Percentiles rank a stretch among this genome's conserved stretches.
Evolutionary conservation across 2,888 invertebrate genomes (phyloP).

Genomic region (Drosophila subsilvestris): DNA sequence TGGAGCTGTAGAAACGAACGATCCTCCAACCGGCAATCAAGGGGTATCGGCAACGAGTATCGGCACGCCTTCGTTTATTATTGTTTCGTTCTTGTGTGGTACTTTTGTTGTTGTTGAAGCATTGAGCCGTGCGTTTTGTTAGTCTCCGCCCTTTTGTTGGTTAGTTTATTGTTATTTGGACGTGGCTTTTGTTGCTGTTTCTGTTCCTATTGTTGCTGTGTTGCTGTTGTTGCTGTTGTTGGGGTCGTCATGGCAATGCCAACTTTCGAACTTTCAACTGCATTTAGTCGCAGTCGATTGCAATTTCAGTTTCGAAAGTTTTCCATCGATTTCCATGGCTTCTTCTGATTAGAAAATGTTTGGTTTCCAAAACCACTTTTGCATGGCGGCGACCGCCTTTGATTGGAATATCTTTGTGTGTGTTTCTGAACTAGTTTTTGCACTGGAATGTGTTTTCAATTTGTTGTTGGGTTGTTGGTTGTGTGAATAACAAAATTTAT

Average conservation of each 20-base stretch:
- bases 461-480: too few species aligned
- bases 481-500: too few species aligned
- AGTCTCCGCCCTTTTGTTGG: slow-evolving; percentile 54
- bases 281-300: slow-evolving; percentile 36
- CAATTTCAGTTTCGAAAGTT: slow-evolving; percentile 43
- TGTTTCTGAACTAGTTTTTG: not conserved
- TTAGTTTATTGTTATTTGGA: slow-evolving; percentile 27
- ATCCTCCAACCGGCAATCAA: not conserved
- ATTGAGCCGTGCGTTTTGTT: slow-evolving; percentile 71
- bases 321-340: slow-evolving; percentile 10
- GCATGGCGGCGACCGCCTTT: too few species aligned
- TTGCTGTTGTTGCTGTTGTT: slow-evolving; percentile 35
- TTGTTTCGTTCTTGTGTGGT: slow-evolving; percentile 32
- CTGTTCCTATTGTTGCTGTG: slow-evolving; percentile 22
- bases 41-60: not conserved
- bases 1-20: too few species aligned
- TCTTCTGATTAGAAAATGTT: slow-evolving; percentile 26
- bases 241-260: slow-evolving; percentile 62
- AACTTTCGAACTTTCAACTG: slow-evolving; percentile 55
- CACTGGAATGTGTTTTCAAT: too few species aligned
- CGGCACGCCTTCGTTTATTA: not conserved
- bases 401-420: not conserved
- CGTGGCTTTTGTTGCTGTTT: slow-evolving; percentile 25
- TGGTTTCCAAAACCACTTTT: not conserved
- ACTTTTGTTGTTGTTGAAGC: slow-evolving; percentile 42